Evolutionary conservation across 2,888 invertebrate genomes (phyloP).

Genomic region (Heliconius ethilla): DNA sequence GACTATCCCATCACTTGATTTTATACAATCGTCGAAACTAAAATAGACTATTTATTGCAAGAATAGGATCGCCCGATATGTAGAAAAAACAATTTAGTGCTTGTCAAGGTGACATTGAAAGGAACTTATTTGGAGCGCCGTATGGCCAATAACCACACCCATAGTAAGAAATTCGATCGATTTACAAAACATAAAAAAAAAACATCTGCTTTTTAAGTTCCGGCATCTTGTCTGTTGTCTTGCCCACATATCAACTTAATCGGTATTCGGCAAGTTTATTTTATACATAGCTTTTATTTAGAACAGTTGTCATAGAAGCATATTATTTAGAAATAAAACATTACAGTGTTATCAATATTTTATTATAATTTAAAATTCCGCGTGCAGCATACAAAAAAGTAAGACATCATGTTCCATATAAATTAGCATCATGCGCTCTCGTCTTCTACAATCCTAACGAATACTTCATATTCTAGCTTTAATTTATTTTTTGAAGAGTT

Average conservation of each 20-base stretch:
- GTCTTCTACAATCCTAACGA: slow-evolving; percentile 69
- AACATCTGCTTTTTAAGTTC: slow-evolving; percentile 27
- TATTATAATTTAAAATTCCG: slow-evolving; percentile 49
- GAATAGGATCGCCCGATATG: slow-evolving; percentile 63
- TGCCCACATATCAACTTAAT: not conserved
- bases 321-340: slow-evolving; percentile 34
- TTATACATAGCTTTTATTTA: not conserved
- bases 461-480: slow-evolving; percentile 73
- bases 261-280: not conserved
- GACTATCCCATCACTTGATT: slow-evolving; percentile 60
- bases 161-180: slow-evolving; percentile 54
- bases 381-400: slow-evolving; percentile 37
- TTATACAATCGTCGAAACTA: slow-evolving; percentile 71
- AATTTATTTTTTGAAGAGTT: slow-evolving; percentile 63
- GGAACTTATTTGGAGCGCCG: slow-evolving; percentile 64
- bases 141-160: slow-evolving; percentile 59
- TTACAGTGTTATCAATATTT: slow-evolving; percentile 39
- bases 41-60: slow-evolving; percentile 75
- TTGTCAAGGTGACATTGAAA: slow-evolving; percentile 67
- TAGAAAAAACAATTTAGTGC: slow-evolving; percentile 73
- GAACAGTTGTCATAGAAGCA: not conserved
- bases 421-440: slow-evolving; percentile 41
- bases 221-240: slow-evolving; percentile 26
- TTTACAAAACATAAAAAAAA: slow-evolving; percentile 31
- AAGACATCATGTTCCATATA: slow-evolving; percentile 36